These are phyloP conservation scores for Cydia pomonella DNA, from an alignment of 1,140 invertebrate genomes.

Conservation along the genomic window DNA sequence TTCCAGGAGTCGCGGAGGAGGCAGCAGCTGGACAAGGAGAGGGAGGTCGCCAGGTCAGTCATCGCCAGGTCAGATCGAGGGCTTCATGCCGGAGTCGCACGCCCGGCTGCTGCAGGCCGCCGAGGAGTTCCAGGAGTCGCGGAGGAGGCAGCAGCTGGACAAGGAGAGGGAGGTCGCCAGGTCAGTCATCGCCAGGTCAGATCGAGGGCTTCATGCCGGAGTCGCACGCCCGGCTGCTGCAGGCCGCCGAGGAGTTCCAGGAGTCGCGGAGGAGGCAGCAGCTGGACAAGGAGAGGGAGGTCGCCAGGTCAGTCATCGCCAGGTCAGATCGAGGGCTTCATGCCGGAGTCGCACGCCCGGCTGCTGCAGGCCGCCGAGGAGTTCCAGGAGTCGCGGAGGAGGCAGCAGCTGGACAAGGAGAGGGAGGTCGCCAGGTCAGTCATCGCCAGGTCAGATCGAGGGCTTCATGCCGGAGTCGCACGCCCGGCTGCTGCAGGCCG, in stretches of 20 bases:
- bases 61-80: no score
- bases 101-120: no score
- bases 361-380: constrained; percentile 84
- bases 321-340: no score
- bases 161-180: no score
- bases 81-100: no score
- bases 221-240: constrained; percentile 85
- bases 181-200: no score
- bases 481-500: constrained; percentile 85
- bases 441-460: no score
- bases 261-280: constrained; percentile 83
- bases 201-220: constrained; percentile 88
- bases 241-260: constrained; percentile 84
- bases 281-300: constrained; percentile 87
- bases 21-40: constrained; percentile 84
- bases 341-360: constrained; percentile 85
- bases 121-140: no score
- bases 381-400: constrained; percentile 82
- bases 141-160: no score
- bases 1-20: constrained; percentile 83
- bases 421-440: constrained; percentile 88
- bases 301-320: constrained; percentile 84
- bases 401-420: constrained; percentile 84
- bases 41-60: constrained; percentile 86
- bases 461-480: constrained; percentile 84